Evolutionary conservation across 2,888 invertebrate genomes (phyloP).

Genomic region (Cantharis rustica): DNA sequence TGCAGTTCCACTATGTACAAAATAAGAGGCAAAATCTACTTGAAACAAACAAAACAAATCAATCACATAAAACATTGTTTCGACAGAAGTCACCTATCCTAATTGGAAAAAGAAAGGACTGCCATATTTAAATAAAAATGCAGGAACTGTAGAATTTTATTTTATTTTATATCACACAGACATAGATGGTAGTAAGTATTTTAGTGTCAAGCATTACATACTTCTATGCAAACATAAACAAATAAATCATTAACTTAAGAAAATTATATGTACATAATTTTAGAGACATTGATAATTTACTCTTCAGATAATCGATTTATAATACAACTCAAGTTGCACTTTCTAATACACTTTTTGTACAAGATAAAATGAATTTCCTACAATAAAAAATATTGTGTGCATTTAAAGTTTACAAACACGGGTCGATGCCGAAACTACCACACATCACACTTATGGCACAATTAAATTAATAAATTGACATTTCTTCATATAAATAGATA

Average conservation of each 20-base stretch:
- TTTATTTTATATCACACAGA: constrained; percentile 34
- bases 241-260: constrained; percentile 7
- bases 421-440: neutral
- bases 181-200: constrained; percentile 28
- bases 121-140: neutral
- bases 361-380: neutral
- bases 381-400: neutral
- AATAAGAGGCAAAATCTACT: too few relatives aligned
- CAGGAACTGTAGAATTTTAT: neutral
- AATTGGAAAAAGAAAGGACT: too few relatives aligned
- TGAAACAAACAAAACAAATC: too few relatives aligned
- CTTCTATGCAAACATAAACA: constrained; percentile 13
- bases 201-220: constrained; percentile 34
- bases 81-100: too few relatives aligned
- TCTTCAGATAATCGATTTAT: neutral
- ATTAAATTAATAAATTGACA: neutral
- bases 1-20: too few relatives aligned
- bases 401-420: neutral
- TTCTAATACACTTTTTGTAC: neutral
- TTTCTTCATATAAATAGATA: neutral
- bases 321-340: neutral
- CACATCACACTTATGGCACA: neutral
- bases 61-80: too few relatives aligned
- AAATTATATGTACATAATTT: neutral
- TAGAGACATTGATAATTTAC: neutral